Conservation (phyloP, 2,113 vertebrate species). For the Cavia aperea region DNA sequence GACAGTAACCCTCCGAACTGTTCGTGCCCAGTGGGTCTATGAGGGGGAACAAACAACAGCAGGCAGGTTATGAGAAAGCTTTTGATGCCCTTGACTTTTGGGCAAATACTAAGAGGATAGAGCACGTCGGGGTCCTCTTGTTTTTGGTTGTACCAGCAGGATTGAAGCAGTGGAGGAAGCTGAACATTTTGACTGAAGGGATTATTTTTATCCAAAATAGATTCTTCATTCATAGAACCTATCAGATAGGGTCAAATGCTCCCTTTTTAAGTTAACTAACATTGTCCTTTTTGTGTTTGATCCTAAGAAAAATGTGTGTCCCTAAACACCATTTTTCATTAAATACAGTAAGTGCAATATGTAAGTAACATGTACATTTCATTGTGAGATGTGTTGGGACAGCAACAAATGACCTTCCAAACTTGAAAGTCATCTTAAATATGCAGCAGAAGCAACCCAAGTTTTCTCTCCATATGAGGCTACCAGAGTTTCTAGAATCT, state of each 20-base stretch:
- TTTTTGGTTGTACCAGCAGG: background rate
- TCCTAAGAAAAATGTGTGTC: background rate
- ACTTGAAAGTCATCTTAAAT: background rate
- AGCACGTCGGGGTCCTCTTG: background rate
- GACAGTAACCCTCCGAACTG: conserved; percentile 24
- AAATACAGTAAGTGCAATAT: background rate
- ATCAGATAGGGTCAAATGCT: background rate
- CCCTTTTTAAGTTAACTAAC: background rate
- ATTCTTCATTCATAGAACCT: background rate
- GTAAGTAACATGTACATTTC: background rate
- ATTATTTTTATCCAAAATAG: background rate
- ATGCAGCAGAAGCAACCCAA: background rate
- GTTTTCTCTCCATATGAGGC: background rate
- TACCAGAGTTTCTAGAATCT: background rate
- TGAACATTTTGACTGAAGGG: background rate
- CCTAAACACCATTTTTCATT: background rate
- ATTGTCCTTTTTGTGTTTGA: background rate
- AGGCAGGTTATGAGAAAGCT: background rate
- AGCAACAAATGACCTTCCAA: background rate
- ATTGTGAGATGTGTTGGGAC: background rate
- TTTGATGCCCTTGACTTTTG: conserved; percentile 32
- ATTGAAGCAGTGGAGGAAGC: background rate
- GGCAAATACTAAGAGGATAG: conserved; percentile 25
- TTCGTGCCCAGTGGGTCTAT: background rate
- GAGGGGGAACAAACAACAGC: background rate